Base-by-base conservation (phyloP, 2,113 vertebrate genomes). In the Epinephelus moara region DNA sequence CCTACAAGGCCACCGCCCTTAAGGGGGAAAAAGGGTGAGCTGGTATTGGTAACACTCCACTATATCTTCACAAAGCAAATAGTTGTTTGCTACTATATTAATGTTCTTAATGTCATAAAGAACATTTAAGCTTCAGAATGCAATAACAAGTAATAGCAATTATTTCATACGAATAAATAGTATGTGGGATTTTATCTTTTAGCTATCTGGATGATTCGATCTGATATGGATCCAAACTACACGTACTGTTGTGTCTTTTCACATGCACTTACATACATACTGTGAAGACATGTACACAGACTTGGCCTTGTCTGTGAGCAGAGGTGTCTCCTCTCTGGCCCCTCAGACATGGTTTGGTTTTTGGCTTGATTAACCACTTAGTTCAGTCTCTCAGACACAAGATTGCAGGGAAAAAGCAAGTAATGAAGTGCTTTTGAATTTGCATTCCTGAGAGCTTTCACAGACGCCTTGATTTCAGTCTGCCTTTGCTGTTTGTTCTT, bases 391-490 rank as follows among this genome's bases (percentile, higher is more conserved):
- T 94, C 92, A 89, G 91, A 88, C 89, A 86, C 85, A 84, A 93
- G 90, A 94, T 93, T 92, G 91, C 93, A 88, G 86, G 78, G 88
- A 93, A 87, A 94, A 92, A 89, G 90, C 82, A 80, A 89, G 85
- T 94, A 94, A 94, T 94, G 92, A 94, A 95, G 95, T 91, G 94
- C 94, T 92, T 92, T 94, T 81, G 73, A 92, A 93, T 94, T 88
- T 90, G 87, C 91, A 93, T 94, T 64, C 78, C 66, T 79, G 83
- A 94, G 92, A 90, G 92, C 86, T 75, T 82, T 67, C 52, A 40
- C 85, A 57, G 89, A 85, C 80, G 86, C 90, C 90, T 91, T 91
- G 92, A 94, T 94, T 94, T 94, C 86, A 64, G 78, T 75, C 84
- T 84, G 91, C 84, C 91, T 71, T 81, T 53, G 83, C 80, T 93